Evolutionary conservation across 2,797 vertebrate genomes (phyloP).

Genomic region (Epinephelus malabaricus): DNA sequence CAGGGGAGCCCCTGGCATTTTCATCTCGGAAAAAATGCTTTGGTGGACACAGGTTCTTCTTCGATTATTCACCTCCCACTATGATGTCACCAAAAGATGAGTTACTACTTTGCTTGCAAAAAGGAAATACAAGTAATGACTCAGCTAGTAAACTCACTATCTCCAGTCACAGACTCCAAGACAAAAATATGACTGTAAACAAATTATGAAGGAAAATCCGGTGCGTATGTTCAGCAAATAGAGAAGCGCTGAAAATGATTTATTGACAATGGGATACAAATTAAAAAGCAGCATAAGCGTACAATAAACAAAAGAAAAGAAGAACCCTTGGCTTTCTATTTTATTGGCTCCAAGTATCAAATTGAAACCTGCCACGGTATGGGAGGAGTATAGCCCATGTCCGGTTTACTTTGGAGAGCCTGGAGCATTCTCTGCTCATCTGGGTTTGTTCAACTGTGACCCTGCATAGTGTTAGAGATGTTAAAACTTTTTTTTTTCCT

Average conservation of each 20-base stretch:
- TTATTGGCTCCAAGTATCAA: conserved; percentile 59
- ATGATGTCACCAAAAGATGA: too few relatives aligned
- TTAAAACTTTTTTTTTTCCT: conserved; percentile 57
- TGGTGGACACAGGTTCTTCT: too few relatives aligned
- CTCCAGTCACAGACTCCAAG: not conserved
- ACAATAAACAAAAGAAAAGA: conserved; percentile 58
- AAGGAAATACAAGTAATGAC: conserved; percentile 4
- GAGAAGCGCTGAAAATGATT: conserved; percentile 13
- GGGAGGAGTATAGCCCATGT: conserved; percentile 59
- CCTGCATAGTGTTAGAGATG: conserved; percentile 73
- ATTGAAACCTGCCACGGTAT: conserved; percentile 66
- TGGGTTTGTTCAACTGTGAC: conserved; percentile 82
- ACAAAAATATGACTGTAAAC: conserved; percentile 33
- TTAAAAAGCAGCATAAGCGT: conserved; percentile 34
- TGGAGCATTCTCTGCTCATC: conserved; percentile 76
- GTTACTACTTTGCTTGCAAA: not conserved
- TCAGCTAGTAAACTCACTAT: conserved; percentile 1
- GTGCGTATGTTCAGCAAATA: conserved; percentile 5
- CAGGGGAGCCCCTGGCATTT: too few relatives aligned
- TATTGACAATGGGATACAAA: conserved; percentile 15
- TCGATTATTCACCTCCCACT: too few relatives aligned
- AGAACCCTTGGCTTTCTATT: conserved; percentile 45
- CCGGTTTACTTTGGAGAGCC: conserved; percentile 79
- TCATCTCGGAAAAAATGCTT: too few relatives aligned
- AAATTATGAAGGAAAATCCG: conserved; percentile 29